Base-by-base conservation (phyloP, 2,113 vertebrate species). In the Zosterops lateralis region DNA sequence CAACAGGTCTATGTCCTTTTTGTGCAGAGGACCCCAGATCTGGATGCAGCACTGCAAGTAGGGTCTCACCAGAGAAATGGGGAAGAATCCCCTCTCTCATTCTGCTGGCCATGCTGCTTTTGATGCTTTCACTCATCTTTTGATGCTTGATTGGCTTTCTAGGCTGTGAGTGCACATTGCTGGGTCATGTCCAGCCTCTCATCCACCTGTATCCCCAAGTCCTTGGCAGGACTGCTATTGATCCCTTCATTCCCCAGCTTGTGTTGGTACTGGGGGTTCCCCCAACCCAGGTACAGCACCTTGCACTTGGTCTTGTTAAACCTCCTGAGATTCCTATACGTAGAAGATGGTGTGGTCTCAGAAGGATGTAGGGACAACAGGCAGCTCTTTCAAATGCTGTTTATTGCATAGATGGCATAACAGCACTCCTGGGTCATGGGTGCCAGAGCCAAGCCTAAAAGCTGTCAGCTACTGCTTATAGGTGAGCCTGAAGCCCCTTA, bases 211-310 rank as follows among this genome's bases (percentile, higher is more conserved):
- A 87, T 18, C 6, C 19, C 19, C 19, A 54, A 61, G 12, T 54
- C 24, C 65, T 62, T 11, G 6, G 36, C 32, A 67, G 54, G 22
- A 6, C 26, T 51, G 32, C 45, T 9, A 1, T 76, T 65, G 28
- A 47, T 18, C 14, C 22, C 20, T 77, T 60, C 45, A 22, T 36
- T 11, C 31, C 14, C 14, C 6, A 26, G 36, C 14, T 34, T 3
- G 21, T 64, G 21, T 64, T 64, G 14, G 26, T 38, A 38, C 6
- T 0, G 0, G 20, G 10, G 36, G 7, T 58, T 58, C 17, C 10
- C 61, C 25, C 10, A 42, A 2, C 31, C 36, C 31, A 58, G 10
- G 13, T 66, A 47, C 57, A 62, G 32, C 38, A 62, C 32, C 7
- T 72, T 45, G 17, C 48, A 21, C 17, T 54, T 36, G 57, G 38